Base-by-base conservation (phyloP, 2,888 invertebrate species). In the Sinhomidia bicolor region DNA sequence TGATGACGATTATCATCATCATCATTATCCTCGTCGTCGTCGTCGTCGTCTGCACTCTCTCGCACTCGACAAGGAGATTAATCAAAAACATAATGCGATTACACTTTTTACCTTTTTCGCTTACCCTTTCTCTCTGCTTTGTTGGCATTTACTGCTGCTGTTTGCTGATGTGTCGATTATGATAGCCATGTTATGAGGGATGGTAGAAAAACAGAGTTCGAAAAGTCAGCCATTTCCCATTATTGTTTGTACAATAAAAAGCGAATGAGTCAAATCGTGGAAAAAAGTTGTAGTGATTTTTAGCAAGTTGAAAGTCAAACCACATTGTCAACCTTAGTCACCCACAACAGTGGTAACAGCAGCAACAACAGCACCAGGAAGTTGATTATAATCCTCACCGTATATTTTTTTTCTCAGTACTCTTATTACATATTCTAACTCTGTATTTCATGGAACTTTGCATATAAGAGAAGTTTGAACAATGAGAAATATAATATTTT, bases 1-100 rank as follows among this genome's bases (percentile, higher is more conserved):
- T 74, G 71, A 71, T 71, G 71, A 9, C 29, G 74, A 71, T 41
- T 4, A 41, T 20, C 41, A 71, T 71, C 6, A 12, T 68, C 36
- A 17, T 57, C 9, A 1, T 51, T n/a, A n/a, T 51, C 51, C 1
- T 51, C 51, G 12, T 62, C 29, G 6, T 12, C 29, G 23, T 29
- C 14, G n/a, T n/a, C n/a, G n/a, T n/a, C n/a, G n/a, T n/a, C n/a
- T n/a, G n/a, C n/a, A n/a, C n/a, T n/a, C n/a, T n/a, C n/a, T n/a
- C n/a, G n/a, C 36, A 32, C 7, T 71, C 44, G 74, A 74, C 74
- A 74, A 29, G 47, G 74, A 51, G 74, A 74, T 74, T 74, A 74
- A 74, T 74, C 74, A 74, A 47, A 36, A 74, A 29, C 29, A n/a
- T 74, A 74, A 74, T 74, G 36, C 51, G 74, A 74, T 74, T 74